A percentile compares a stretch with the other conserved stretches of the same genome.
phyloP scores from a whole-genome alignment of 2,888 invertebrate species.

The Calliphora vomitoria region DNA sequence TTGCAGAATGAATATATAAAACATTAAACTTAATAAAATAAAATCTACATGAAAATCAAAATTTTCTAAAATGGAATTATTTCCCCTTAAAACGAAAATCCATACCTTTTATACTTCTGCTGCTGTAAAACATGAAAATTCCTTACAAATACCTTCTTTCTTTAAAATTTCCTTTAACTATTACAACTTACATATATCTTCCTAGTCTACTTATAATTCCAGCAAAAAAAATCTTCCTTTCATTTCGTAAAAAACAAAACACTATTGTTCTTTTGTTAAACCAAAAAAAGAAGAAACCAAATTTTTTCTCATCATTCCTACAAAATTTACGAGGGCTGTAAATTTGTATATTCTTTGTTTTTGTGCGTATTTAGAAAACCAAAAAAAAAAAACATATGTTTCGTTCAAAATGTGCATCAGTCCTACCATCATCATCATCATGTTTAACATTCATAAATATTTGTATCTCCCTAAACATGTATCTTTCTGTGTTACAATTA shows the following conservation, averaged over 20 bases:
- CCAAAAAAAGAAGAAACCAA: conserved; percentile 33
- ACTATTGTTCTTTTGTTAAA: conserved; percentile 64
- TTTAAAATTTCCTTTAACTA: neutral
- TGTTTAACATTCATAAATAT: conserved; percentile 47
- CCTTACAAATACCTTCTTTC: neutral
- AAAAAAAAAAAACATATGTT: too few relatives aligned
- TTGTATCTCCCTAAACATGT: neutral
- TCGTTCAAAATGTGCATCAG: conserved; percentile 67
- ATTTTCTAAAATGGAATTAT: too few relatives aligned
- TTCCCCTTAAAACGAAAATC: too few relatives aligned
- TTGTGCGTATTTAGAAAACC: conserved; percentile 38
- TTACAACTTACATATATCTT: neutral
- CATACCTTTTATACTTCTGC: too few relatives aligned
- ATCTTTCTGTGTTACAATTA: neutral
- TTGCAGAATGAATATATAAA: too few relatives aligned
- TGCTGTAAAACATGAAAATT: neutral
- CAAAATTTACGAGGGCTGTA: conserved; percentile 67
- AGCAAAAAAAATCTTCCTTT: neutral
- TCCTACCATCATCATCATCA: conserved; percentile 68
- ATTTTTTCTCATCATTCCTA: conserved; percentile 27
- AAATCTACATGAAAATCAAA: too few relatives aligned
- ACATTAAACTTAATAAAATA: too few relatives aligned
- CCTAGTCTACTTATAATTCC: neutral
- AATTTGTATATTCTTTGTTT: conserved; percentile 43
- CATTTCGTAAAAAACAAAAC: conserved; percentile 9